Evolutionary conservation across 2,113 vertebrate genomes (phyloP).

Genomic region (Leptocoma aspasia): DNA sequence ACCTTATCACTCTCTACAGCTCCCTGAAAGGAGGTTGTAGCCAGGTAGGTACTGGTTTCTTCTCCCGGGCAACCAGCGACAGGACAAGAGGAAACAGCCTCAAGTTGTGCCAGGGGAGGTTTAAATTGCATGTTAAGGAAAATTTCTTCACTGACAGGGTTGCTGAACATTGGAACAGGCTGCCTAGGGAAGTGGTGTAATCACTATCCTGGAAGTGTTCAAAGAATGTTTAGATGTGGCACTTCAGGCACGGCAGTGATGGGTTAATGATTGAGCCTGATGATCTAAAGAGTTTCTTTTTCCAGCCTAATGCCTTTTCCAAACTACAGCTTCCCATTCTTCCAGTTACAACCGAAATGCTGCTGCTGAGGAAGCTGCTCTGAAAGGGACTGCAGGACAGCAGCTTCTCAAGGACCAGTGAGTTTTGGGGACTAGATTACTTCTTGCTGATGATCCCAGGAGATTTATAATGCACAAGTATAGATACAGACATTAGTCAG

Average conservation of each 20-base stretch:
- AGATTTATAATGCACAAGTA: neutral
- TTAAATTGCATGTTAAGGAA: neutral
- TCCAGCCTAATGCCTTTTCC: neutral
- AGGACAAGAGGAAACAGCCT: neutral
- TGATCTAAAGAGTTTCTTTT: neutral
- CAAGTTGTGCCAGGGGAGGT: neutral
- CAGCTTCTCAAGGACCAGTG: neutral
- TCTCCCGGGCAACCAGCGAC: accelerated
- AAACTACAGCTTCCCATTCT: neutral
- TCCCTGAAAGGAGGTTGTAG: neutral
- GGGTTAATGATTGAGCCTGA: neutral
- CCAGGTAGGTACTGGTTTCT: neutral
- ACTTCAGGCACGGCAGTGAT: neutral
- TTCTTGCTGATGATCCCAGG: neutral
- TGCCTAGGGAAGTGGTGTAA: too few species aligned
- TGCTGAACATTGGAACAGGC: neutral
- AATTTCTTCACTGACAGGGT: neutral
- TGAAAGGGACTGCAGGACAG: neutral
- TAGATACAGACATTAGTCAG: neutral
- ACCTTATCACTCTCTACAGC: neutral
- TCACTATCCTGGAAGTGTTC: neutral
- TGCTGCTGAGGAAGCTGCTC: accelerated
- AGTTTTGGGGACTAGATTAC: neutral
- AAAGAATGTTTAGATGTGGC: neutral
- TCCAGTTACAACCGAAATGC: neutral